Evolutionary conservation across 1,140 invertebrate genomes (phyloP), one percentile per base, ranked within the genome.

Genomic region (Camponotus pennsylvanicus): DNA sequence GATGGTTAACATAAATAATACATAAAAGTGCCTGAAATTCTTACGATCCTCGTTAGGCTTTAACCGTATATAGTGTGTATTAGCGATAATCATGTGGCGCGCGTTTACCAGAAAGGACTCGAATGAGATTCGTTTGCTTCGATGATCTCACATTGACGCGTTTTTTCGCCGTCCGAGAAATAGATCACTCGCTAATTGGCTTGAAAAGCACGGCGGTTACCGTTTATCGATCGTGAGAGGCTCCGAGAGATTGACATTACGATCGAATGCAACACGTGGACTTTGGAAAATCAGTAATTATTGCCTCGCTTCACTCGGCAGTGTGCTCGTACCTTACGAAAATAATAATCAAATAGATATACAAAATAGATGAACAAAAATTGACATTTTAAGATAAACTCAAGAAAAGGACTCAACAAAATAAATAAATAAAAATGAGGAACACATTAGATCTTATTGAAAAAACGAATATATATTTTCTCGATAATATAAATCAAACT

Each of bases 111-210:
- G 71, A 87, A 70, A 63, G 64, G 42, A 52, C 15, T 64, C 18
- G 18, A 21, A 57, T 32, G 37, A 69, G 69, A 79, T 64, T 37
- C 57, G 79, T 73, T 77, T 55, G 13, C 69, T 83, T 87, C 42
- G 49, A 55, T 63, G 73, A 32, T 61, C 45, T 27, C 37, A 27
- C 55, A 55, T 61, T 59, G 66, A 69, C 49, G 84, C 77, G 75
- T 52, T 86, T 88, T 89, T 89, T 89, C 67, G 6, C 42, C 3
- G 15, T 13, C 11, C 27, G 11, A 45, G 87, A 90, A 89, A 87
- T 90, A 89, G 87, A 90, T 90, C 89, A 89, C 49, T 57, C 75
- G 79, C 76, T 89, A 89, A 90, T 90, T 89, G 89, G 86, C 80
- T 73, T 57, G 42, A 77, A 83, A 75, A 45, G 69, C 69, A 11